These are phyloP conservation scores for Eolophus roseicapilla DNA, from an alignment of 2,113 vertebrate species.

Conservation along the genomic window DNA sequence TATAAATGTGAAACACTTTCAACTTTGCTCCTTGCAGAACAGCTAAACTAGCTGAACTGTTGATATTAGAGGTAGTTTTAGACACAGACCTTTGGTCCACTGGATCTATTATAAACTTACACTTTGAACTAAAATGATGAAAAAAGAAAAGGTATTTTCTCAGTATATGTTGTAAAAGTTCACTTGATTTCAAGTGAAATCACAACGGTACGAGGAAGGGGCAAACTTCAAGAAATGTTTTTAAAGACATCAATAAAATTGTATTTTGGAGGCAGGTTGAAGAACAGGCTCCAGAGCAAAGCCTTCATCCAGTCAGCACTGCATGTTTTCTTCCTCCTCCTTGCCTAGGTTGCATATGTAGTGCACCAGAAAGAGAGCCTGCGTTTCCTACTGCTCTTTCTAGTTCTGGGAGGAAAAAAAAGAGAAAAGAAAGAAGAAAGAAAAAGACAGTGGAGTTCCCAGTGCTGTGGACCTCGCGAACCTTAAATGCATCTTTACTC, in stretches of 20 bases:
- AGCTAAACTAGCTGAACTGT: not conserved
- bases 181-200: not conserved
- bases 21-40: not conserved
- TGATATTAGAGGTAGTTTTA: not conserved
- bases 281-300: not conserved
- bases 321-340: not conserved
- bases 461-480: not conserved
- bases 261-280: not conserved
- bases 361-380: not conserved
- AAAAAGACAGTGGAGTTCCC: not conserved
- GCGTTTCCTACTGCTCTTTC: not conserved
- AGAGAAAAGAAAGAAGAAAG: not conserved
- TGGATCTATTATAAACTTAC: not conserved
- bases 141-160: not conserved
- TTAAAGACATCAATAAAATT: not conserved
- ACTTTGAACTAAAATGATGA: not conserved
- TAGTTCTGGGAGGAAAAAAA: not conserved
- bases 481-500: not conserved
- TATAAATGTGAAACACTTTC: not conserved
- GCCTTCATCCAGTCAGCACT: not conserved
- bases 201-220: not conserved
- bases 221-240: not conserved
- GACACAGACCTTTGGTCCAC: not conserved
- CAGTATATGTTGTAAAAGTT: not conserved
- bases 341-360: not conserved